A percentile compares a stretch with the other conserved stretches of the same genome.
Conservation (phyloP, 2,888 invertebrate species). For the Metacarcinus magister region DNA sequence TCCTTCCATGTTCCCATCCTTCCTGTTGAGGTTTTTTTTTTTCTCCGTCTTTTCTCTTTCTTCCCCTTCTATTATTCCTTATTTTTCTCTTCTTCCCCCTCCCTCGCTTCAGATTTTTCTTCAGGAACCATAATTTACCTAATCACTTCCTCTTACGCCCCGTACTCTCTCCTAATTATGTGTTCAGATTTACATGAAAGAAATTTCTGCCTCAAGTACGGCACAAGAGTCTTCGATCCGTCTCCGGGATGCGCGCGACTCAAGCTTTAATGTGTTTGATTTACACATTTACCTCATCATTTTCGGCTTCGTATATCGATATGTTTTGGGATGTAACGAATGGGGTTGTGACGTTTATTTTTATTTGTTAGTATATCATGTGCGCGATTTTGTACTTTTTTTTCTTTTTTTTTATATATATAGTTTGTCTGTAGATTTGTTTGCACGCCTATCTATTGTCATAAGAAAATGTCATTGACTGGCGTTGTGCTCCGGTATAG, state of each 20-base stretch:
- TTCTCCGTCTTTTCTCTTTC: neutral
- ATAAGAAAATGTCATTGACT: neutral
- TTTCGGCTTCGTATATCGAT: neutral
- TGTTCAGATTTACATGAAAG: constrained; percentile 33
- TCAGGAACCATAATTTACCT: neutral
- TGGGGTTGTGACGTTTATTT: neutral
- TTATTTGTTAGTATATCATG: neutral
- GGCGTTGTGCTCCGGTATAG: too few species aligned
- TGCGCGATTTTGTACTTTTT: neutral
- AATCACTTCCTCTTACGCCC: neutral
- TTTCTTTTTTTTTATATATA: neutral
- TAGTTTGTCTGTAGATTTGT: neutral
- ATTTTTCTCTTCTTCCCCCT: neutral
- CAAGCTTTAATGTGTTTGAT: neutral
- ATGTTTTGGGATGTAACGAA: neutral
- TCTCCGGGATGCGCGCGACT: neutral
- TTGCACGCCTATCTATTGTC: neutral
- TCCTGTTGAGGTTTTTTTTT: neutral
- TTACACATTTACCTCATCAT: neutral
- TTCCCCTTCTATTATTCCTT: neutral
- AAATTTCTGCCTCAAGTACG: constrained; percentile 12
- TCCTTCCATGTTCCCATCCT: neutral
- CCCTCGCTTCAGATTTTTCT: neutral
- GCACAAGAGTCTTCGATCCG: neutral
- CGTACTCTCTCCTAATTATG: constrained; percentile 15